These are phyloP conservation scores for Brachyhypopomus gauderio DNA, from an alignment of 2,113 vertebrate species.

Conservation along the genomic window DNA sequence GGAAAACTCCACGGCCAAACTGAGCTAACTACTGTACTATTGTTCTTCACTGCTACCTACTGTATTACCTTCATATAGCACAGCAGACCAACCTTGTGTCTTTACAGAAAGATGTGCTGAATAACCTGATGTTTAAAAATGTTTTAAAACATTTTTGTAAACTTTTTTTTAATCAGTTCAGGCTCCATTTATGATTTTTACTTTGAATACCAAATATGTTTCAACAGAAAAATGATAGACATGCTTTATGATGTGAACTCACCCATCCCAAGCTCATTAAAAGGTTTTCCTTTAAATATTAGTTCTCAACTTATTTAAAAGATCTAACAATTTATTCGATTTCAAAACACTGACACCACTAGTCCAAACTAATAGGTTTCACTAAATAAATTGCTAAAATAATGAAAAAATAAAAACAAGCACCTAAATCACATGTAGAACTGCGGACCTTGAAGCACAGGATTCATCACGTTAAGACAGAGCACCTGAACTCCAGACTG, in stretches of 20 bases:
- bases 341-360: too few species aligned
- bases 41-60: neutral
- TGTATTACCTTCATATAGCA: neutral
- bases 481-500: too few species aligned
- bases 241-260: slow-evolving; percentile 4
- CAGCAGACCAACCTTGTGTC: neutral
- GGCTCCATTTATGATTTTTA: neutral
- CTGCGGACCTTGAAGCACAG: too few species aligned
- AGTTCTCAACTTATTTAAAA: neutral
- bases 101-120: neutral
- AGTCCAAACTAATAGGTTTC: neutral
- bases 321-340: neutral
- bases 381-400: too few species aligned
- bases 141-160: too few species aligned
- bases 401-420: too few species aligned
- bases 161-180: too few species aligned
- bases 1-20: neutral
- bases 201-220: neutral
- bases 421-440: too few species aligned
- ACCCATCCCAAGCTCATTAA: slow-evolving; percentile 3
- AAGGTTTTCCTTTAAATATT: neutral
- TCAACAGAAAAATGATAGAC: neutral
- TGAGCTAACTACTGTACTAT: neutral
- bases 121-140: too few species aligned
- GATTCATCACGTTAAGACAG: too few species aligned